Base-by-base conservation (phyloP, 2,113 vertebrate species). In the Oostethus manadensis region DNA sequence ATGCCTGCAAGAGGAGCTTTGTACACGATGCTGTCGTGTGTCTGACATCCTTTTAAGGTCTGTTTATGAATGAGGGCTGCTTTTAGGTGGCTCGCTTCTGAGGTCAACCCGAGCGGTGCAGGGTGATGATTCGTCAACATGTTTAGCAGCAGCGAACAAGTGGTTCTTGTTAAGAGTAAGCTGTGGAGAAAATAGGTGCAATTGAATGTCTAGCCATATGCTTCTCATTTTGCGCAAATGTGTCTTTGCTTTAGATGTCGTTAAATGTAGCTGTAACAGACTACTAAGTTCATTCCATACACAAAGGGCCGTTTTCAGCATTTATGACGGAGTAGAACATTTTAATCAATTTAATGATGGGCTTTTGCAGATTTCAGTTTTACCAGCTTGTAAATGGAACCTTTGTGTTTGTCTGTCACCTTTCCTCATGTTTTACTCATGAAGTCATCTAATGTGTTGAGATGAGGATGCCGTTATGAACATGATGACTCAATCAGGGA, bases 161-260 rank as follows among this genome's bases (percentile, higher is more conserved):
- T 78, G 79, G 80, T 85, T 88, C 87, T 88, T 90, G 87, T 92
- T 88, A 85, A 74, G 67, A 68, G 74, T 65, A 61, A 74, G 78
- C 74, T 62, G 16, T 54, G 44, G 71, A 82, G 60, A 85, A 89
- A 89, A 82, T 78, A 47, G 78, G 84, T 80, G 61, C 88, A 88
- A 89, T 84, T 88, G 60, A 82, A 86, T 87, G 78, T 75, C 71
- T 76, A 76, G 60, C 68, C 89, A 89, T 91, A 79, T 91, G 89
- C 84, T 91, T 89, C 84, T 89, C 76, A 90, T 92, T 91, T 70
- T 42, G 60, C 42, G 42, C 60, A 68, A 77, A 45, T 38, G 7
- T 67, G 71, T 71, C 68, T 71, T 81, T 75, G 46, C 75, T 79
- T 58, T 56, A 62, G 57, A 66, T 15, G 9, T 70, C 61, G 65